Evolutionary conservation across 2,888 invertebrate genomes (phyloP), one percentile per base, ranked within the genome.

Genomic region (Helobdella robusta): DNA sequence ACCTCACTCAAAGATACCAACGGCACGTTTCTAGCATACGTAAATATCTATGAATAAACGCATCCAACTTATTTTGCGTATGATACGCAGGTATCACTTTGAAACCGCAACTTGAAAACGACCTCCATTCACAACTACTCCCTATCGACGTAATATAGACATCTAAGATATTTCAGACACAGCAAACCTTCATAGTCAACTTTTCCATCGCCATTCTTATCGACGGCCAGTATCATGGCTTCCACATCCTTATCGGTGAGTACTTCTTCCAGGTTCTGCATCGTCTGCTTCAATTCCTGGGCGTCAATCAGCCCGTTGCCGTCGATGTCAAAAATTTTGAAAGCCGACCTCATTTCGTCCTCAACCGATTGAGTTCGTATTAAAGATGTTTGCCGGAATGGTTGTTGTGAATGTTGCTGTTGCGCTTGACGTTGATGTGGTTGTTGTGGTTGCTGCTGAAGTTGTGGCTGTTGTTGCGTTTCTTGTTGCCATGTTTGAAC

Each of bases 141-240:
- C 44, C n/a, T 40, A 15, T 40, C n/a, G n/a, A n/a, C n/a, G n/a
- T n/a, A n/a, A n/a, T n/a, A n/a, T n/a, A n/a, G n/a, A n/a, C n/a
- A n/a, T n/a, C n/a, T n/a, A n/a, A n/a, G n/a, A n/a, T n/a, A n/a
- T n/a, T n/a, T n/a, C n/a, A n/a, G 2, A 18, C 3, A 25, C 8
- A 30, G 34, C 50, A 4, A 32, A 62, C 68, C 68, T 65, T 68
- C 64, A 59, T 67, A 68, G 63, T 62, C 66, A 36, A 68, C 60
- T 34, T 65, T 65, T 11, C 68, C 68, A 46, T 68, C 68, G 0
- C 60, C 34, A 46, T 68, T 67, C 35, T 64, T 61, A 56, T 68
- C 68, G 28, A 64, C 68, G 25, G 64, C 68, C 23, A 30, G 35
- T 11, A 68, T 67, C 68, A 68, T 68, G n/a, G 64, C 67, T 32